These are phyloP conservation scores for Characodon lateralis DNA, from an alignment of 2,797 vertebrate genomes.

Conservation along the genomic window DNA sequence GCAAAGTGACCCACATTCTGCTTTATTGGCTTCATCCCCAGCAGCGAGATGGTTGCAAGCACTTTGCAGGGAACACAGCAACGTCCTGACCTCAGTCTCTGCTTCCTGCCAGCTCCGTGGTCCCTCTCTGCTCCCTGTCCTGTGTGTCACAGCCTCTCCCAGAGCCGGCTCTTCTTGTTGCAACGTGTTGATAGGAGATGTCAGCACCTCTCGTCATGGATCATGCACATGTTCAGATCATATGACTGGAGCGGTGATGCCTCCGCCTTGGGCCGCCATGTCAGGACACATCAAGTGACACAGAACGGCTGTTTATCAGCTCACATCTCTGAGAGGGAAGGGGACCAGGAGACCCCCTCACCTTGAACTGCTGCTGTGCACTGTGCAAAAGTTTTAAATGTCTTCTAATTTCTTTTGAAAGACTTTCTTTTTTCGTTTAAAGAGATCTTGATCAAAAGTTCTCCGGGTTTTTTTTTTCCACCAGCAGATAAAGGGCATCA, in stretches of 20 bases:
- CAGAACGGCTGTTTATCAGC: slow-evolving; percentile 42
- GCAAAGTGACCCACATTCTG: slow-evolving; percentile 64
- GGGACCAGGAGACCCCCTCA: slow-evolving; percentile 17
- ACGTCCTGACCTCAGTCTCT: slow-evolving; percentile 53
- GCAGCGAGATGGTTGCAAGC: slow-evolving; percentile 29
- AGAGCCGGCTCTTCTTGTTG: slow-evolving; percentile 32
- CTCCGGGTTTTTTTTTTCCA: background rate
- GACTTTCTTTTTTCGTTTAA: no score
- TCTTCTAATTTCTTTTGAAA: background rate
- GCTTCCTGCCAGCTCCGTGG: slow-evolving; percentile 46
- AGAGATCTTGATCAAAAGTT: background rate
- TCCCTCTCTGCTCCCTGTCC: slow-evolving; percentile 13
- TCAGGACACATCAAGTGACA: slow-evolving; percentile 51
- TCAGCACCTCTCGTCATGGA: slow-evolving; percentile 45
- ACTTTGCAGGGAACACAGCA: slow-evolving; percentile 29
- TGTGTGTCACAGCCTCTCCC: slow-evolving; percentile 32
- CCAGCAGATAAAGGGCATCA: background rate
- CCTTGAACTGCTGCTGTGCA: slow-evolving; percentile 21
- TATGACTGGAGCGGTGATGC: slow-evolving; percentile 41
- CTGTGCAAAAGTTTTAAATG: background rate
- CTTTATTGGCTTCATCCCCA: slow-evolving; percentile 38
- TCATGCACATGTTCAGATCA: slow-evolving; percentile 26
- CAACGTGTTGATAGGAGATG: slow-evolving; percentile 46
- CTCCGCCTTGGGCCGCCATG: slow-evolving; percentile 27
- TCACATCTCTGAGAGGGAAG: slow-evolving; percentile 31